Base-by-base conservation (phyloP, 1,140 invertebrate species). In the Melipona quadrifasciata region DNA sequence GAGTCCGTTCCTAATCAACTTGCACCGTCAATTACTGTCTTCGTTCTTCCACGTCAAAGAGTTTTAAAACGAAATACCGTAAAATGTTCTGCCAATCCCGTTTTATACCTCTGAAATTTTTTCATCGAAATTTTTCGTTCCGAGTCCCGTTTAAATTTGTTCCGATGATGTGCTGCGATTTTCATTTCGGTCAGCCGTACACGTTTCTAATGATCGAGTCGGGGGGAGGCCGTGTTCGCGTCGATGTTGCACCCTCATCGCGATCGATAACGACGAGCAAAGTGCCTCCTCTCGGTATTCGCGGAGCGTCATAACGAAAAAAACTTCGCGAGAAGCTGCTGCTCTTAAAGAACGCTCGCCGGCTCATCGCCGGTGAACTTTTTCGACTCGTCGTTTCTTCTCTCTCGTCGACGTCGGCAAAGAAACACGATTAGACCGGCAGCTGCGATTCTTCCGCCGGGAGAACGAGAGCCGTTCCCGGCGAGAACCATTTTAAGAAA, bases 231-330 rank as follows among this genome's bases (percentile, higher is more conserved):
- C 31, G 70, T 24, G 17, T 65, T 65, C 27, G 39, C 5, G 34
- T 61, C 8, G 6, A 47, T 67, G 53, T 74, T 85, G 8, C 61
- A 24, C 57, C 67, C 19, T 58, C 55, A 67, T 73, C 61, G 80
- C 80, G 76, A 86, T 86, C 85, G 81, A 86, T 86, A 47, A 47
- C 39, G 39, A 47, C 39, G 39, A 47, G 39, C 39, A 47, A 47
- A 47, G 6, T 47, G 39, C 39, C 39, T 47, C 4, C 39, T 47
- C 39, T 47, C 39, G 39, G 39, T 47, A 47, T 47, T 47, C 39
- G 39, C 39, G 39, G 39, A 47, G 39, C 39, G 8, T 47, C 39
- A 47, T 47, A 47, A 1, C 8, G 39, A 27, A 83, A 83, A 85
- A 85, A 85, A 21, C 61, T 58, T 47, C 1, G 31, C 58, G 51